A percentile compares a stretch with the other conserved stretches of the same genome.
Conservation (phyloP, 2,888 invertebrate species). For the Oasisia sp. region DNA sequence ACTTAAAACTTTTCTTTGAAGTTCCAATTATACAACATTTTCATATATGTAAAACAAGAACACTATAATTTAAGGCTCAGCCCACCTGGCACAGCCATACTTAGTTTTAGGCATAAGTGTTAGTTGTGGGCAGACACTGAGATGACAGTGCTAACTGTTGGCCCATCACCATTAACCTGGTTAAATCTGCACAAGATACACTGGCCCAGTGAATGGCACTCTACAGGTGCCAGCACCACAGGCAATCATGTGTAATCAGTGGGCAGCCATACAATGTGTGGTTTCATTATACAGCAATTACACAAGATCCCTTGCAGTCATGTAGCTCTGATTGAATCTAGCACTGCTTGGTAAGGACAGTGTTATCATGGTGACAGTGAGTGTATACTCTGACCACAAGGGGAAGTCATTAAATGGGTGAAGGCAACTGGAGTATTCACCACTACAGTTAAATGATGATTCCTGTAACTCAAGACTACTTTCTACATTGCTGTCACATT, state of each 20-base stretch:
- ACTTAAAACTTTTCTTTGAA: too few relatives aligned
- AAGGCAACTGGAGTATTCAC: neutral
- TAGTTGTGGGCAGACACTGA: neutral
- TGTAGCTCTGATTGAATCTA: neutral
- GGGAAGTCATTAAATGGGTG: neutral
- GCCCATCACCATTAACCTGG: neutral
- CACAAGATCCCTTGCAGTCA: neutral
- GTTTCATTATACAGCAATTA: neutral
- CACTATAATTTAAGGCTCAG: neutral
- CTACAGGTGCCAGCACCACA: neutral
- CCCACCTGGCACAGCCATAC: neutral
- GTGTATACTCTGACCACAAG: neutral
- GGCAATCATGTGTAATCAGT: neutral
- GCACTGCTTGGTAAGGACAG: neutral
- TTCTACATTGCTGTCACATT: too few relatives aligned
- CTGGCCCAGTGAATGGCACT: neutral
- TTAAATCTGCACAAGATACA: neutral
- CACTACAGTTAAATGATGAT: neutral
- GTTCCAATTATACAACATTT: neutral
- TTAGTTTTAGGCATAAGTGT: neutral
- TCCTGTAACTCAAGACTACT: too few relatives aligned
- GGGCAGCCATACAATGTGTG: neutral
- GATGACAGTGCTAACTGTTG: neutral
- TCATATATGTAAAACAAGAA: neutral
- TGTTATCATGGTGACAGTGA: neutral